Conservation (phyloP, 2,113 vertebrate species). For the Hypanus sabinus region DNA sequence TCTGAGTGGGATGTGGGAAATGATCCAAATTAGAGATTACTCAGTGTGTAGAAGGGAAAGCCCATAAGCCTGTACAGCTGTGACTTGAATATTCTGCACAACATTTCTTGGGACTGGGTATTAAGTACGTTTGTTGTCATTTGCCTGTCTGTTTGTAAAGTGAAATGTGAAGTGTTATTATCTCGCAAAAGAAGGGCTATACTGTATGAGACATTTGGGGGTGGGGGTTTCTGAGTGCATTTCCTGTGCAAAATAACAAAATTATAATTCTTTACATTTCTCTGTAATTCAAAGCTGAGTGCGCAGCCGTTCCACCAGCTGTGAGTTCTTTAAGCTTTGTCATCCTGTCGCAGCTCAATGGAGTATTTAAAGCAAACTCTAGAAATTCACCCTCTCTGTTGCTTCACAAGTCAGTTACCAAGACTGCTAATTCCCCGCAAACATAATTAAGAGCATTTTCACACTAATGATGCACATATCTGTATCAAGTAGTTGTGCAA, state of each 20-base stretch:
- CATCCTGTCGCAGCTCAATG: conserved; percentile 42
- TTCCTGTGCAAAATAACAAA: conserved; percentile 39
- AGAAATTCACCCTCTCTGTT: conserved; percentile 43
- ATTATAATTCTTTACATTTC: conserved; percentile 40
- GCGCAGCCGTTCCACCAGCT: background rate
- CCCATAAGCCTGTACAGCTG: conserved; percentile 40
- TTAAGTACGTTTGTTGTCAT: conserved; percentile 39
- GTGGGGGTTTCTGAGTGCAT: conserved; percentile 42
- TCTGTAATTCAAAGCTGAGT: conserved; percentile 28
- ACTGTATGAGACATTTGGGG: conserved; percentile 38
- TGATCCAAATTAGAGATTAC: conserved; percentile 39
- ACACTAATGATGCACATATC: background rate
- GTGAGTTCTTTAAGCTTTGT: conserved; percentile 14
- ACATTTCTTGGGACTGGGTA: conserved; percentile 32
- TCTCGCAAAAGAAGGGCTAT: conserved; percentile 40
- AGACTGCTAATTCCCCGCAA: background rate
- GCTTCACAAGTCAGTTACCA: background rate
- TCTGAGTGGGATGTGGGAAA: conserved; percentile 30
- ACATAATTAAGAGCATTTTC: background rate
- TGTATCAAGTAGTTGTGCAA: background rate
- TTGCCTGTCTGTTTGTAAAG: conserved; percentile 42
- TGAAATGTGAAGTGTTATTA: conserved; percentile 42
- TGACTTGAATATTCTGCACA: conserved; percentile 37
- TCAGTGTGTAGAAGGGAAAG: conserved; percentile 37
- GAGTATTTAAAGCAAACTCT: conserved; percentile 52